These are phyloP conservation scores for Melangyna quadrimaculata DNA, from an alignment of 2,888 invertebrate species.

Conservation along the genomic window DNA sequence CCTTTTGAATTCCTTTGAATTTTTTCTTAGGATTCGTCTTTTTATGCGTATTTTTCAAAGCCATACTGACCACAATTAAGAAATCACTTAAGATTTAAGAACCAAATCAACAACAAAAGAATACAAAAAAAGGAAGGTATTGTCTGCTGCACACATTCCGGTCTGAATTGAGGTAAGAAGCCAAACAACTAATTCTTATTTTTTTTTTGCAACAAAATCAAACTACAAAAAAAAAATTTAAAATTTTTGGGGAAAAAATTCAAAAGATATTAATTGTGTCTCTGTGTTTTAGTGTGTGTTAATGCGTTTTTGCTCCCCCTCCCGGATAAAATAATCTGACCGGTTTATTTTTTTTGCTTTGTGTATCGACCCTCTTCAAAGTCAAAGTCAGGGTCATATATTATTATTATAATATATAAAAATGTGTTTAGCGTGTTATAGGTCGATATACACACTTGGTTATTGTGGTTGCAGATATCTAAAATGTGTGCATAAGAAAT, in stretches of 20 bases:
- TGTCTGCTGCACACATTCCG: constrained; percentile 38
- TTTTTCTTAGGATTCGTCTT: background rate
- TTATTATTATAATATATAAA: constrained; percentile 21
- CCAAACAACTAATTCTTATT: constrained; percentile 53
- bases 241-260: constrained; percentile 6
- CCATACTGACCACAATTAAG: constrained; percentile 45
- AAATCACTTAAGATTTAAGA: constrained; percentile 48
- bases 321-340: constrained; percentile 64
- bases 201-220: constrained; percentile 29
- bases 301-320: constrained; percentile 38
- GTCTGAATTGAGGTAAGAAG: constrained; percentile 50
- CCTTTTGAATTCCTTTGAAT: background rate
- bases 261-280: constrained; percentile 64
- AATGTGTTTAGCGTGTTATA: constrained; percentile 50
- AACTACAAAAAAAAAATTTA: background rate
- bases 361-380: constrained; percentile 67
- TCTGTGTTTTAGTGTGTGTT: constrained; percentile 39
- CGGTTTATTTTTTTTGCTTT: constrained; percentile 45
- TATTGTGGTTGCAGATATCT: background rate
- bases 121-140: constrained; percentile 6
- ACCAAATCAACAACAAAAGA: background rate
- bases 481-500: constrained; percentile 16
- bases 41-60: constrained; percentile 8
- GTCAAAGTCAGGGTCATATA: constrained; percentile 71
- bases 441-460: background rate